Conservation (phyloP, 2,113 vertebrate genomes). For the Lophura nycthemera region DNA sequence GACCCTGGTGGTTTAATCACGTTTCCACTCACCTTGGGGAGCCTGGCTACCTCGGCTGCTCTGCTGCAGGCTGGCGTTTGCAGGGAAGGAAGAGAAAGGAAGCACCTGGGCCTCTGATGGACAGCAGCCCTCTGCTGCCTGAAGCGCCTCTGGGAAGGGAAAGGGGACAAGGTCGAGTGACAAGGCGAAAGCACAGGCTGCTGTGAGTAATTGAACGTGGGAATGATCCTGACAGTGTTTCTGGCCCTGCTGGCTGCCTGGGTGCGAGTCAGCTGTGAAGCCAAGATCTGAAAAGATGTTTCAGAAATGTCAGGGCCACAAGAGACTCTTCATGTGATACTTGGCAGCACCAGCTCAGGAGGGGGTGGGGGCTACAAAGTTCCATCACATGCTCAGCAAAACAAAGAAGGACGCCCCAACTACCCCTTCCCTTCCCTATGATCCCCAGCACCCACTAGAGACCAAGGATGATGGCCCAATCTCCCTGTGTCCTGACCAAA, state of each 20-base stretch:
- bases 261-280: background rate
- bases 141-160: background rate
- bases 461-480: background rate
- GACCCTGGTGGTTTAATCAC: background rate
- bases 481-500: background rate
- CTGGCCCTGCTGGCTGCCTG: background rate
- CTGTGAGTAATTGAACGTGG: slow-evolving; percentile 14
- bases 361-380: background rate
- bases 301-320: background rate
- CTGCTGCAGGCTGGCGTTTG: background rate
- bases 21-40: background rate
- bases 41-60: background rate
- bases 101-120: fast-evolving
- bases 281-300: background rate
- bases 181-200: background rate
- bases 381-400: fast-evolving
- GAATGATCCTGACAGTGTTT: slow-evolving; percentile 34
- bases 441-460: background rate
- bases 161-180: background rate
- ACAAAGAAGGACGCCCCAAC: background rate
- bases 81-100: background rate
- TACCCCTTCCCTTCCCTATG: fast-evolving
- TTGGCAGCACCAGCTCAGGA: background rate
- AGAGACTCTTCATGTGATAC: background rate
- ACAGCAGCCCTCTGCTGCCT: background rate